These are phyloP conservation scores for Sipha maydis DNA, from an alignment of 2,888 invertebrate species.

Conservation along the genomic window DNA sequence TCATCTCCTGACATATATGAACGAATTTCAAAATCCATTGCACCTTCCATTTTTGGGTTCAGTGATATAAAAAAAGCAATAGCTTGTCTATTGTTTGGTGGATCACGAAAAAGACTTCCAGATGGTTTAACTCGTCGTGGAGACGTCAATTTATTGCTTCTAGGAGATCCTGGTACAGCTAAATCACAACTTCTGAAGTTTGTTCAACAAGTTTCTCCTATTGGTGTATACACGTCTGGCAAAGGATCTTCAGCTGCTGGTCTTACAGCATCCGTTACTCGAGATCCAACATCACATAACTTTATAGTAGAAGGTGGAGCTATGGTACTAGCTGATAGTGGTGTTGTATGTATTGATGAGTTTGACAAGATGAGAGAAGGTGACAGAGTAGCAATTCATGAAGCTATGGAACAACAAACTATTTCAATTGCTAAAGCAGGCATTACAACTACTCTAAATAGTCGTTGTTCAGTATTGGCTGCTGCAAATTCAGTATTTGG, in stretches of 20 bases:
- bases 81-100: constrained; percentile 93
- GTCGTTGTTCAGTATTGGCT: constrained; percentile 97
- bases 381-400: constrained; percentile 98
- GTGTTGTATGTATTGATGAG: constrained; percentile 99
- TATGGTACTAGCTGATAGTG: constrained; percentile 99
- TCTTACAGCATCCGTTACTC: constrained; percentile 94
- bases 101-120: constrained; percentile 82
- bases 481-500: constrained; percentile 99
- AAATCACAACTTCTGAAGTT: constrained; percentile 98
- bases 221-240: constrained; percentile 98
- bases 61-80: constrained; percentile 97
- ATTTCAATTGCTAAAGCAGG: constrained; percentile 99
- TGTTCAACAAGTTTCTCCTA: constrained; percentile 92
- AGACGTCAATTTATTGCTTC: constrained; percentile 92
- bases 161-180: constrained; percentile 99
- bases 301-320: constrained; percentile 99
- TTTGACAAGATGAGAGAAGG: constrained; percentile 99
- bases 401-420: constrained; percentile 99
- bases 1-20: constrained; percentile 89
- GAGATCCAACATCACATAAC: constrained; percentile 93
- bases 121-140: constrained; percentile 96
- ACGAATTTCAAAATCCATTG: constrained; percentile 87
- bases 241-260: constrained; percentile 99
- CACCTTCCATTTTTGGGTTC: constrained; percentile 96
- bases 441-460: constrained; percentile 97